Percentiles rank a stretch among this genome's conserved stretches.
These are phyloP conservation scores for Drosophila engyochracea DNA, from an alignment of 2,888 invertebrate species.

Conservation along the genomic window DNA sequence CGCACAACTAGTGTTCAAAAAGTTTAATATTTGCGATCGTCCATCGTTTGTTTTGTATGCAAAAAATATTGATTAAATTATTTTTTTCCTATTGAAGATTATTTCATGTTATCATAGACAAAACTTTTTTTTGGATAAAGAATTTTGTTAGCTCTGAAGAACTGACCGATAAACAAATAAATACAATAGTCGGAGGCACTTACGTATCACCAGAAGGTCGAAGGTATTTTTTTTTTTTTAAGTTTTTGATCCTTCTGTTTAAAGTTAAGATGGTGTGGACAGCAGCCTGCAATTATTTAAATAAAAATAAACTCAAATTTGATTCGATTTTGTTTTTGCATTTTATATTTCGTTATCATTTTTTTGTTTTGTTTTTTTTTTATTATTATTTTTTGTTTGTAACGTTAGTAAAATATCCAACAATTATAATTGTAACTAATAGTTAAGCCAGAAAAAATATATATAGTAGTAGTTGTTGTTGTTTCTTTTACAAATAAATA, in stretches of 20 bases:
- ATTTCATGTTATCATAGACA: background rate
- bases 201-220: background rate
- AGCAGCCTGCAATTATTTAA: background rate
- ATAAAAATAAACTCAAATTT: constrained; percentile 4
- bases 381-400: constrained; percentile 59
- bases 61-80: background rate
- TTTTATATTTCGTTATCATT: constrained; percentile 60
- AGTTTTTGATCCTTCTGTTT: background rate
- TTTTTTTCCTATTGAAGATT: background rate
- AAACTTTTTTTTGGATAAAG: background rate
- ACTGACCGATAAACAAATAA: background rate
- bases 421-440: constrained; percentile 80
- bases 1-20: background rate
- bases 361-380: constrained; percentile 36
- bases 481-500: constrained; percentile 73
- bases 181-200: background rate
- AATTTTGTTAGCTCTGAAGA: background rate
- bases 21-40: background rate
- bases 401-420: constrained; percentile 82
- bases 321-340: constrained; percentile 52
- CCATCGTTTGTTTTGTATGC: background rate
- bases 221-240: background rate
- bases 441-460: constrained; percentile 78
- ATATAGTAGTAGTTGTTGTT: constrained; percentile 64
- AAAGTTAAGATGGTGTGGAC: background rate